Evolutionary conservation across 1,140 invertebrate species (phyloP).

Genomic region (Pygmarrhopalites habei): DNA sequence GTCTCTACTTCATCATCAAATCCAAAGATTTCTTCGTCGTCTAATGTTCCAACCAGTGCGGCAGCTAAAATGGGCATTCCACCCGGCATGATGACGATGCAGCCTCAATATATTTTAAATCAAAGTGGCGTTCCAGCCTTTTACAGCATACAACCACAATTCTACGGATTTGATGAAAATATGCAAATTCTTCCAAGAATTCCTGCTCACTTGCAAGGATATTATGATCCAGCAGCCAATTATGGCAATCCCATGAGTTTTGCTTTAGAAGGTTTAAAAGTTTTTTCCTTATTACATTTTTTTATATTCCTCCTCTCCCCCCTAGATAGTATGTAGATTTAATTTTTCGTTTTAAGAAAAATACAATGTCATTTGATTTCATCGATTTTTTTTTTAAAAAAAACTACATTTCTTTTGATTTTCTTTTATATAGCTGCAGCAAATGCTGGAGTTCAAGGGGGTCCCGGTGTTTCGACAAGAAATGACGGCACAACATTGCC

Average conservation of each 20-base stretch:
- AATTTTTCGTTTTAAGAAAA: neutral
- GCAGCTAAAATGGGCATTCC: slow-evolving; percentile 34
- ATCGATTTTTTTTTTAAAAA: neutral
- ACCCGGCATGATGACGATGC: slow-evolving; percentile 39
- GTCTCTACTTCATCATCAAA: slow-evolving; percentile 26
- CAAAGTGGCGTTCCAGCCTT: slow-evolving; percentile 29
- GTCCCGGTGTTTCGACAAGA: slow-evolving; percentile 24
- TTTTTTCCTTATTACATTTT: slow-evolving; percentile 20
- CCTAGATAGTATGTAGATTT: neutral
- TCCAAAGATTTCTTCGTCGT: slow-evolving; percentile 25
- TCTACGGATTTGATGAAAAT: slow-evolving; percentile 34
- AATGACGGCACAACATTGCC: slow-evolving; percentile 30
- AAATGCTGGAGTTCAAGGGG: slow-evolving; percentile 9
- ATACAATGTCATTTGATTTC: neutral
- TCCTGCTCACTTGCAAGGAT: slow-evolving; percentile 30
- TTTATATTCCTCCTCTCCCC: no score
- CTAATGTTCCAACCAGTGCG: slow-evolving; percentile 7
- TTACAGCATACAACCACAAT: slow-evolving; percentile 30
- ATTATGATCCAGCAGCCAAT: slow-evolving; percentile 31
- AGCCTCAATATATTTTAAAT: slow-evolving; percentile 37
- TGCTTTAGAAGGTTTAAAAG: slow-evolving; percentile 6
- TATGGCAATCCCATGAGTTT: slow-evolving; percentile 29
- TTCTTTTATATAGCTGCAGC: neutral
- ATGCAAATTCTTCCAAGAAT: slow-evolving; percentile 34
- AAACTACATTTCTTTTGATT: neutral